Evolutionary conservation across 2,888 invertebrate species (phyloP), one percentile per base, ranked within the genome.

Genomic region (Leptinotarsa haldemani): DNA sequence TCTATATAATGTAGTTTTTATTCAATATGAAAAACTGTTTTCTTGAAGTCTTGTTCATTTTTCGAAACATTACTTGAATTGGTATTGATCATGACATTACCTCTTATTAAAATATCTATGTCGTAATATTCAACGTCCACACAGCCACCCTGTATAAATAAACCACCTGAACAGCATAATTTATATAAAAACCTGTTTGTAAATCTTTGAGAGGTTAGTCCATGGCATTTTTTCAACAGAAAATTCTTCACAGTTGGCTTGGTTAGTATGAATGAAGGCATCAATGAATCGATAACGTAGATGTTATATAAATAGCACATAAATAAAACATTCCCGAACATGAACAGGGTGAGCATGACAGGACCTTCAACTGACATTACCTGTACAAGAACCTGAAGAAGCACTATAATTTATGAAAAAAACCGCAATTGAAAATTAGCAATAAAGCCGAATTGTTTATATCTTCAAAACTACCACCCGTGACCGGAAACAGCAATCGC

Each of bases 401-500:
- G 3, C 56, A 56, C 56, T 56, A 56, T 22, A 56, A 22, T 56
- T 56, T 56, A 56, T 20, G 7, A 50, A 47, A 16, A 48, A 30
- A 53, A n/a, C 22, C 56, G 18, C 20, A 56, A 56, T 13, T 58
- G 18, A 71, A 69, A 71, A 53, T 64, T 52, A 20, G 69, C 16
- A 70, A 72, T 69, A 74, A 70, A 70, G 22, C 25, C 61, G 40
- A 47, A 52, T 74, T 65, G 63, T 74, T 71, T 67, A 77, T 73
- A 68, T 63, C 53, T 53, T 15, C 61, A 84, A 86, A 65, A 56
- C 61, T 70, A 72, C 50, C 70, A 50, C 25, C 63, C 66, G 30
- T 71, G 25, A 48, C 50, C 40, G 40, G 48, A 52, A 76, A 74
- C 96, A 97, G 90, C 95, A 95, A 91, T 97, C 97, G 89, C 96